Evolutionary conservation across 2,113 vertebrate genomes (phyloP).

Genomic region (Cepphus grylle): DNA sequence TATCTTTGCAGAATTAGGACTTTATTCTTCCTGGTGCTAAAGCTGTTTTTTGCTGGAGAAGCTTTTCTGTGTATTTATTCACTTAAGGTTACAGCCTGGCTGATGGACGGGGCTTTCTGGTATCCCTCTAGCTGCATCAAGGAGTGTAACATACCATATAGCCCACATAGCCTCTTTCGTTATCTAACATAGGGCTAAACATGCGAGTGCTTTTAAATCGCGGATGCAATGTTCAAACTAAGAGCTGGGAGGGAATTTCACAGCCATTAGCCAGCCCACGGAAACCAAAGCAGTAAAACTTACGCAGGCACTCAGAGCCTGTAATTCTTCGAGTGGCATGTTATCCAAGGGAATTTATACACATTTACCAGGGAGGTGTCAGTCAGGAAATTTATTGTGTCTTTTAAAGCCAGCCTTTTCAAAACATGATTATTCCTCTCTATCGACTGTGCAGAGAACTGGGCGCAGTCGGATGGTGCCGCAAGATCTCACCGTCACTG

Average conservation of each 20-base stretch:
- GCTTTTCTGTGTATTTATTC: neutral
- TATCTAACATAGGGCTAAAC: neutral
- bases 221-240: neutral
- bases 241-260: constrained; percentile 17
- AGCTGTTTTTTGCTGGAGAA: neutral
- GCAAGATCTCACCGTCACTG: neutral
- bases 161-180: neutral
- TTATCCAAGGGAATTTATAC: neutral
- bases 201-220: neutral
- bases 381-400: neutral
- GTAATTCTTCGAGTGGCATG: neutral
- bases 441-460: neutral
- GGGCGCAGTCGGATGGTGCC: neutral
- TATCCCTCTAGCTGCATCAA: neutral
- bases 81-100: neutral
- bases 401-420: constrained; percentile 4
- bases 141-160: neutral
- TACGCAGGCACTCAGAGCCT: neutral
- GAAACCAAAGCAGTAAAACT: constrained; percentile 25
- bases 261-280: neutral
- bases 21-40: neutral
- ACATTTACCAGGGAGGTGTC: neutral
- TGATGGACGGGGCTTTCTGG: neutral
- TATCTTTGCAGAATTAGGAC: neutral
- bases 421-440: neutral